These are phyloP conservation scores for Pentamera pediparva DNA, from an alignment of 53 echinoderm and acorn worm species.

Conservation along the genomic window DNA sequence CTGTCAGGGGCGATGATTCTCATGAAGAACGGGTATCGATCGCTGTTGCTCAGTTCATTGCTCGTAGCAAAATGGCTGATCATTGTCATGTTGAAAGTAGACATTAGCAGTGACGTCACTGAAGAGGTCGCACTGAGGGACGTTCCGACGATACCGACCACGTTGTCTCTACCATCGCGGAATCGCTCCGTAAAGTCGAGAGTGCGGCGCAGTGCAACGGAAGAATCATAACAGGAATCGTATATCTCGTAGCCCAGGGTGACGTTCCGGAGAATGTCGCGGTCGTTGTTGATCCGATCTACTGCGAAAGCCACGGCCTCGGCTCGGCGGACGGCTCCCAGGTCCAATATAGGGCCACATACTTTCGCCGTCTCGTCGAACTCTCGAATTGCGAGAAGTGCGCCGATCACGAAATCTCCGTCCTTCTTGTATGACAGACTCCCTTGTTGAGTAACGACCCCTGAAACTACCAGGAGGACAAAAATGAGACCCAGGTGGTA, in stretches of 20 bases:
- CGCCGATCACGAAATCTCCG: slow-evolving; percentile 4
- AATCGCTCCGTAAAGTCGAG: slow-evolving; percentile 34
- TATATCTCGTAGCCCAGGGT: slow-evolving; percentile 50
- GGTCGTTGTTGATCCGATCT: slow-evolving; percentile 9
- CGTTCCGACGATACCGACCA: slow-evolving; percentile 79
- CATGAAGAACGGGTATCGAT: slow-evolving; percentile 77
- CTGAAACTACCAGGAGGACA: too few species aligned
- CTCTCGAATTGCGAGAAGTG: not conserved
- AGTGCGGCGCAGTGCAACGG: slow-evolving; percentile 17
- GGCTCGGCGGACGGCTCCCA: slow-evolving; percentile 1
- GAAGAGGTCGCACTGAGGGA: slow-evolving; percentile 63
- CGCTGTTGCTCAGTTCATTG: slow-evolving; percentile 69
- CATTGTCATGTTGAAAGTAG: slow-evolving; percentile 68
- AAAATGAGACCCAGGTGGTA: too few species aligned
- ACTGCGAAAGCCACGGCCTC: slow-evolving; percentile 15
- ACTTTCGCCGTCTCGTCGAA: not conserved
- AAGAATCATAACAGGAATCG: slow-evolving; percentile 43
- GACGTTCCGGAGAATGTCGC: slow-evolving; percentile 1
- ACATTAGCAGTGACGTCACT: slow-evolving; percentile 71
- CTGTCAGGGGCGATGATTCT: slow-evolving; percentile 77
- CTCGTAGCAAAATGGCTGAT: slow-evolving; percentile 84
- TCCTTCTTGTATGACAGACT: slow-evolving; percentile 11
- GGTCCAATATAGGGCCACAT: not conserved
- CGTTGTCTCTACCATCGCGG: not conserved
- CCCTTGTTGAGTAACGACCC: too few species aligned